A percentile compares a stretch with the other conserved stretches of the same genome.
phyloP scores from a whole-genome alignment of 1,140 invertebrate species.

The Luehdorfia chinensis region DNA sequence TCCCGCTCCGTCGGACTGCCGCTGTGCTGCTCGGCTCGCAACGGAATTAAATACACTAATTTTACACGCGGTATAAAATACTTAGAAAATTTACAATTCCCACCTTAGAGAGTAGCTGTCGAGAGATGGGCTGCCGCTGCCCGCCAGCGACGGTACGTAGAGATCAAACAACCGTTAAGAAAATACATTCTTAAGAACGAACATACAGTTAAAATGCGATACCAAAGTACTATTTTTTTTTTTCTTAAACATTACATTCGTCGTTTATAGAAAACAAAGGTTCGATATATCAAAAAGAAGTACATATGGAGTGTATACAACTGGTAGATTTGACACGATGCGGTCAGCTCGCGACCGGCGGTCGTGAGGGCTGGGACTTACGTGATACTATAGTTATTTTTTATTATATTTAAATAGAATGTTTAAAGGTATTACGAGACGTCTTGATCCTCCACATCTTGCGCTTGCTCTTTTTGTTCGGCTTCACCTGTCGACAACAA shows the following conservation, averaged over 20 bases:
- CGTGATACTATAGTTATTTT: slow-evolving; percentile 70
- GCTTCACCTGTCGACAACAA: slow-evolving; percentile 83
- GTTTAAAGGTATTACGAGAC: slow-evolving; percentile 86
- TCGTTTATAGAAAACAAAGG: slow-evolving; percentile 55
- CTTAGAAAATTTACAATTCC: slow-evolving; percentile 73
- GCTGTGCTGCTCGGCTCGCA: slow-evolving; percentile 18
- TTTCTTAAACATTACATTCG: slow-evolving; percentile 53
- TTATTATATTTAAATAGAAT: slow-evolving; percentile 58
- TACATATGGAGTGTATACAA: slow-evolving; percentile 36
- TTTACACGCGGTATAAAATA: slow-evolving; percentile 71
- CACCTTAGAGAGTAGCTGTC: slow-evolving; percentile 49
- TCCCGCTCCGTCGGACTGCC: too few species aligned
- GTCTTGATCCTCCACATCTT: slow-evolving; percentile 95
- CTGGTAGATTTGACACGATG: slow-evolving; percentile 9
- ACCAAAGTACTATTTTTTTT: slow-evolving; percentile 56
- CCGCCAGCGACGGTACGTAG: neutral
- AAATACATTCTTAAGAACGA: slow-evolving; percentile 54
- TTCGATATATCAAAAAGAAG: slow-evolving; percentile 56
- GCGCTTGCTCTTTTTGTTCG: slow-evolving; percentile 91
- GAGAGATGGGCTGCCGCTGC: slow-evolving; percentile 25
- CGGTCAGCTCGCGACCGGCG: slow-evolving; percentile 80
- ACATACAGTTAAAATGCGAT: slow-evolving; percentile 64
- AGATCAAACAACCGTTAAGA: slow-evolving; percentile 31
- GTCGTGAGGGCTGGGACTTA: slow-evolving; percentile 60
- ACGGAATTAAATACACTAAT: slow-evolving; percentile 47